phyloP scores from a whole-genome alignment of 2,888 invertebrate genomes.

The Mythimna loreyi region DNA sequence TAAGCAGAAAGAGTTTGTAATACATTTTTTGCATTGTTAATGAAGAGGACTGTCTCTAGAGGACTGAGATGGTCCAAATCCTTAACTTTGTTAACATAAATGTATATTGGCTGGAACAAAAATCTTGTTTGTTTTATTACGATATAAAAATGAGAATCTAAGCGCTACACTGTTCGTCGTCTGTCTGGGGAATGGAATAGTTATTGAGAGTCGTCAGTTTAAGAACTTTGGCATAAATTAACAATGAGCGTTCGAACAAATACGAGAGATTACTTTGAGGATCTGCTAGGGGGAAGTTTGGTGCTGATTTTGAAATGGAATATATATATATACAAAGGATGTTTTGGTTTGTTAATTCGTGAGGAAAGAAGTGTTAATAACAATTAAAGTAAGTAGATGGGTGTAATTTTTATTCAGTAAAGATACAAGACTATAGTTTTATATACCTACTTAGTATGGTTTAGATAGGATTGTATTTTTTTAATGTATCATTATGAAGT shows the following conservation, averaged over 20 bases:
- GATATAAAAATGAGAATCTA: constrained; percentile 42
- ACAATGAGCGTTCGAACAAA: constrained; percentile 43
- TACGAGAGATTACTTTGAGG: constrained; percentile 40
- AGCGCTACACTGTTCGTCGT: constrained; percentile 16
- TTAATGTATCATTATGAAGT: neutral
- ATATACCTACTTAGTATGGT: no score
- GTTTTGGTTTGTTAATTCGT: constrained; percentile 15
- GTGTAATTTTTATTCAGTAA: neutral
- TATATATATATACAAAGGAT: constrained; percentile 23
- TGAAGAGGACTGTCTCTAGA: constrained; percentile 55
- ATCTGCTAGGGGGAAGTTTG: constrained; percentile 17
- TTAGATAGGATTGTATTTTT: neutral
- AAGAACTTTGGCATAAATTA: constrained; percentile 52
- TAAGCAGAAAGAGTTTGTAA: constrained; percentile 59
- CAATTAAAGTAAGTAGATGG: no score
- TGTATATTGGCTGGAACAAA: constrained; percentile 59
- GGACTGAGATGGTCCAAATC: constrained; percentile 47
- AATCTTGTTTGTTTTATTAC: constrained; percentile 61
- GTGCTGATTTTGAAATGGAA: constrained; percentile 25
- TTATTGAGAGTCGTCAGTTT: constrained; percentile 47
- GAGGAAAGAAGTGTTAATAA: constrained; percentile 16
- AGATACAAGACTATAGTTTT: neutral
- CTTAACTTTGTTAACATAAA: constrained; percentile 63
- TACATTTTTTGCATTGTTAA: constrained; percentile 63
- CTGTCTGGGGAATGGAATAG: constrained; percentile 44